phyloP scores from a whole-genome alignment of 1,140 invertebrate genomes.

The Drosophila tani region DNA sequence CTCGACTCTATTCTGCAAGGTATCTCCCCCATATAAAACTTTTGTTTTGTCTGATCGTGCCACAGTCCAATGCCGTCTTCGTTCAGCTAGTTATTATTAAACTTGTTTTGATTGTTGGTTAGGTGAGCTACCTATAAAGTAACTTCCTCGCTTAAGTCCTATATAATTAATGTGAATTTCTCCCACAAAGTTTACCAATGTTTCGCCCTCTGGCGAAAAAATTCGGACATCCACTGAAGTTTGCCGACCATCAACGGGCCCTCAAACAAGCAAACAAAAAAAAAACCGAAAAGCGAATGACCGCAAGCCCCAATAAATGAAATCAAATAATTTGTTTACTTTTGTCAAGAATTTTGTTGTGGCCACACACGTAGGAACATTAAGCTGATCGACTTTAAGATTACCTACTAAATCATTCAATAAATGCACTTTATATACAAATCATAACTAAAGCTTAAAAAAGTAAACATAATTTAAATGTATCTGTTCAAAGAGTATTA shows the following conservation, averaged over 20 bases:
- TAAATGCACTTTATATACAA: background rate
- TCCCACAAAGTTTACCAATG: conserved; percentile 52
- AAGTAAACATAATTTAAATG: background rate
- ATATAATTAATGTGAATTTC: conserved; percentile 67
- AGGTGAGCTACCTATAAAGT: conserved; percentile 35
- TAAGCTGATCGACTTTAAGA: background rate
- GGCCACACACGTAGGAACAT: conserved; percentile 35
- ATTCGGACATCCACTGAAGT: conserved; percentile 57
- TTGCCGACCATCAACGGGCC: conserved; percentile 52
- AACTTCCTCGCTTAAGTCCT: conserved; percentile 25
- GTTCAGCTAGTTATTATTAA: conserved; percentile 44
- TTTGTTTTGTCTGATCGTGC: conserved; percentile 26
- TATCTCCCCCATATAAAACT: background rate
- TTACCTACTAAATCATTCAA: background rate
- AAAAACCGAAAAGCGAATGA: conserved; percentile 36
- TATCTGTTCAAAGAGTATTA: background rate
- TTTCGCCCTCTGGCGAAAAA: conserved; percentile 29
- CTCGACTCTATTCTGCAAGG: background rate
- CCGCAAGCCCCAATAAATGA: conserved; percentile 64
- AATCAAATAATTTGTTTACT: conserved; percentile 79
- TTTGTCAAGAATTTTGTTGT: conserved; percentile 63
- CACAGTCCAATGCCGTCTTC: conserved; percentile 5
- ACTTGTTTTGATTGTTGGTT: conserved; percentile 58
- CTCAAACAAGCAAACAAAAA: conserved; percentile 53
- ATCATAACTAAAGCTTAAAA: background rate